Base-by-base conservation (phyloP, 2,113 vertebrate species). In the Gallinago undulata region DNA sequence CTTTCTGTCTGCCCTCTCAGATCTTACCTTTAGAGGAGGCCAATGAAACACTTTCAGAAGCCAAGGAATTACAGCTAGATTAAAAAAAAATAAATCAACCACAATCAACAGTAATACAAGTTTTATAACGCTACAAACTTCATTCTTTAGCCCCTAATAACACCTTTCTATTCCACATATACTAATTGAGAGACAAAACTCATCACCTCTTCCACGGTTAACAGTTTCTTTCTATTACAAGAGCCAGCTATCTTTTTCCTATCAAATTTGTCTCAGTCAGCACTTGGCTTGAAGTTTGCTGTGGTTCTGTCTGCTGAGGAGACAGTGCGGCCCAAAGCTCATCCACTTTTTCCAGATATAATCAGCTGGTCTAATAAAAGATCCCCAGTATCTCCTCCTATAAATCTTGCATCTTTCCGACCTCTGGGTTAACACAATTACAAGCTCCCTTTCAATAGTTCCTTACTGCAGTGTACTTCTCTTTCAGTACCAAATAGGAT, bases 301-400 rank as follows among this genome's bases (percentile, higher is more conserved):
- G 0, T 0, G 55, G 23, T 47, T 84, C 43, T 21, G 7, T 45
- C 30, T 66, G 41, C 37, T 16, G 45, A 60, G 19, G 19, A 68
- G 43, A 30, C 21, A 81, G 39, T 1, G 4, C 0, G 0, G 64
- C 48, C 23, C 63, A 37, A 94, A 91, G 8, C 30, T 84, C 33
- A 33, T 24, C 45, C 1, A 1, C 21, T 74, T 91, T 60, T 77
- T 23, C 39, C 55, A 87, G 27, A 24, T 78, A 33, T 11, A 60
- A 51, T 39, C 56, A 62, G 12, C 35, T 28, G 31, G 7, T 70
- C 28, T 48, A 67, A 74, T 19, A 59, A 84, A 84, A 78, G 22
- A 70, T 6, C 33, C 9, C 43, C 24, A 10, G 6, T 33, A 33
- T n/a, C 43, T 63, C 60, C 74, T 57, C 51, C 66, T 27, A 62